Evolutionary conservation across 2,888 invertebrate species (phyloP), one percentile per base, ranked within the genome.

Genomic region (Tetragonula carbonaria): DNA sequence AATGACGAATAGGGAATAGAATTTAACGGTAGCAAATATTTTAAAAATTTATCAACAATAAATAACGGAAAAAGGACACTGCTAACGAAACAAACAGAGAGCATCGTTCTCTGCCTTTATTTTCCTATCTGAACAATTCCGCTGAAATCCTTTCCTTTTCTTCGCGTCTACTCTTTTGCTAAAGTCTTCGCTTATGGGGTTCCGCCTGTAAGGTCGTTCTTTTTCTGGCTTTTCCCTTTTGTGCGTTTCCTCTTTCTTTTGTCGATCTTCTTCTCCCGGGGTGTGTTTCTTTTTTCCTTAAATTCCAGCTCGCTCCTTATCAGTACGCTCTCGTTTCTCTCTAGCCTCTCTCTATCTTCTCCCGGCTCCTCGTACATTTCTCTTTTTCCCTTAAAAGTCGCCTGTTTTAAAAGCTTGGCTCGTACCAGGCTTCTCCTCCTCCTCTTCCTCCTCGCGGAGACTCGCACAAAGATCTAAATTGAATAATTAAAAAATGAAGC

Each of bases 401-500:
- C 57, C 65, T 23, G 38, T 59, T 79, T 53, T 62, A 51, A 78
- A 75, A 79, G 57, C 67, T 62, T 62, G 28, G 33, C 51, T 55
- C 33, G 53, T 23, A 53, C n/a, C 18, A 6, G 57, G 3, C 16
- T n/a, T 23, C 16, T 16, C 14, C 74, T 70, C 28, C 28, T 28
- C 57, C 59, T 80, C 65, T 59, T 38, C 8, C 38, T 38, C 11
- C 45, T 45, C 45, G 45, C 45, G 45, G 2, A 33, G 33, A 8
- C 45, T 45, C 70, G 5, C 14, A 45, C 65, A n/a, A 70, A 53
- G 63, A 80, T 82, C 74, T 53, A 23, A 74, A 80, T 80, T 74
- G 81, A 80, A 74, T 66, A 80, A 82, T 80, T 82, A 55, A 74
- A 23, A 21, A 16, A 65, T 23, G 51, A 74, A 51, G 33, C 16